phyloP scores from a whole-genome alignment of 2,113 vertebrate genomes.

The Lycocorax pyrrhopterus region DNA sequence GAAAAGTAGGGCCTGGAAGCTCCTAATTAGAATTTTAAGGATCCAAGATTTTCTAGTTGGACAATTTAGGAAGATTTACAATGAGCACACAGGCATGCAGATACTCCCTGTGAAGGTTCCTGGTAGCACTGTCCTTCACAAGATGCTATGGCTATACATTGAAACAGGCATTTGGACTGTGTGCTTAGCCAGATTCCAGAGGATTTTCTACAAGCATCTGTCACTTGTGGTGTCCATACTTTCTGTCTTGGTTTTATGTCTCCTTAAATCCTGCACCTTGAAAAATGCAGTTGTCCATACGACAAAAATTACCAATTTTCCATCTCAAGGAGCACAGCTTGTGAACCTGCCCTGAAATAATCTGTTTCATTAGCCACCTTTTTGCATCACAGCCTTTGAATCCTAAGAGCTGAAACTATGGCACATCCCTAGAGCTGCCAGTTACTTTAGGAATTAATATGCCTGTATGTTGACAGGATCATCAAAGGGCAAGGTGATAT shows the following conservation, averaged over 20 bases:
- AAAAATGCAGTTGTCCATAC: neutral
- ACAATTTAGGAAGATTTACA: neutral
- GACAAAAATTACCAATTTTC: neutral
- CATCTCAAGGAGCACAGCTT: neutral
- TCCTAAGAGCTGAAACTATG: neutral
- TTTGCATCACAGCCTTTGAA: neutral
- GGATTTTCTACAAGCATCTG: neutral
- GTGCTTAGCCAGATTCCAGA: neutral
- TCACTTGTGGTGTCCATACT: rapidly evolving
- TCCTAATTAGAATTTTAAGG: neutral
- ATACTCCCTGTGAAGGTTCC: neutral
- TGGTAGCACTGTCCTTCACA: neutral
- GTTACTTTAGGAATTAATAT: neutral
- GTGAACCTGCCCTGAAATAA: neutral
- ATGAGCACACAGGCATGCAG: neutral
- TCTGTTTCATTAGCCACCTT: neutral
- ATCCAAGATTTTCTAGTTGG: neutral
- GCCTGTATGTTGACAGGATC: neutral
- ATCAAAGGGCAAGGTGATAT: neutral
- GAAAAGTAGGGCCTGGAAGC: neutral
- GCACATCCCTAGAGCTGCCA: neutral
- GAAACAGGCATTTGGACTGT: neutral
- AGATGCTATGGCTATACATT: neutral
- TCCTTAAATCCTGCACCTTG: neutral
- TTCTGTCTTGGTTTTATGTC: neutral